A percentile compares a stretch with the other conserved stretches of the same genome.
Conservation (phyloP, 1,140 invertebrate species). For the Centruroides sculpturatus region DNA sequence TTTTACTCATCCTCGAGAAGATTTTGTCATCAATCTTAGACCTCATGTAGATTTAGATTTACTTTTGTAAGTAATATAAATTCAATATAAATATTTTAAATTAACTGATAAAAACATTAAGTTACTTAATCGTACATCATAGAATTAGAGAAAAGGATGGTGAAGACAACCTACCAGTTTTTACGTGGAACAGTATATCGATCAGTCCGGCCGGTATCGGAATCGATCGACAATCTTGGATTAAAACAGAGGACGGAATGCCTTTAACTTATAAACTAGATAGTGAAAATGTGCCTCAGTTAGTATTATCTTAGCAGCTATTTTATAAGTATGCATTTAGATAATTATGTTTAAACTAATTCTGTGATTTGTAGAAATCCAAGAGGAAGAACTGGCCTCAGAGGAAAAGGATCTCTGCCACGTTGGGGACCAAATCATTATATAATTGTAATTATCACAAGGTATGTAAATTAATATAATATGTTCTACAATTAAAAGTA, state of each 20-base stretch:
- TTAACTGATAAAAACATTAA: not conserved
- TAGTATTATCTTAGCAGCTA: not conserved
- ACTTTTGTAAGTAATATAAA: conserved; percentile 23
- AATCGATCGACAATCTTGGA: conserved; percentile 21
- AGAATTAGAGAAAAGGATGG: conserved; percentile 10
- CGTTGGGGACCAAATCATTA: conserved; percentile 37
- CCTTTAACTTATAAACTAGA: conserved; percentile 16
- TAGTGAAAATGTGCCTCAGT: conserved; percentile 18
- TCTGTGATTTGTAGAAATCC: conserved; percentile 23
- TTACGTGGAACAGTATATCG: conserved; percentile 22
- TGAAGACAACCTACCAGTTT: conserved; percentile 16
- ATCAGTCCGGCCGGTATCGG: conserved; percentile 19
- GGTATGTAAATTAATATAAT: too few relatives aligned
- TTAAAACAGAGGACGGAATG: conserved; percentile 10
- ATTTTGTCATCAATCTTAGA: conserved; percentile 22
- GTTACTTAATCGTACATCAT: not conserved
- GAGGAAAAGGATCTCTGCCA: conserved; percentile 30
- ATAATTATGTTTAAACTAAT: too few relatives aligned
- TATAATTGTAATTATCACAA: conserved; percentile 19
- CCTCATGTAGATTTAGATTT: conserved; percentile 29
- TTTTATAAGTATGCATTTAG: too few relatives aligned
- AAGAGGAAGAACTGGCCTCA: conserved; percentile 32
- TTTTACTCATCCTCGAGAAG: conserved; percentile 22
- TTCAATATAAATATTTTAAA: too few relatives aligned
- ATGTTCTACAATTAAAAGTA: not conserved